Percentiles rank a stretch among this genome's conserved stretches.
Evolutionary conservation across 1,140 invertebrate genomes (phyloP).

Genomic region (Lamellibrachia luymesi): DNA sequence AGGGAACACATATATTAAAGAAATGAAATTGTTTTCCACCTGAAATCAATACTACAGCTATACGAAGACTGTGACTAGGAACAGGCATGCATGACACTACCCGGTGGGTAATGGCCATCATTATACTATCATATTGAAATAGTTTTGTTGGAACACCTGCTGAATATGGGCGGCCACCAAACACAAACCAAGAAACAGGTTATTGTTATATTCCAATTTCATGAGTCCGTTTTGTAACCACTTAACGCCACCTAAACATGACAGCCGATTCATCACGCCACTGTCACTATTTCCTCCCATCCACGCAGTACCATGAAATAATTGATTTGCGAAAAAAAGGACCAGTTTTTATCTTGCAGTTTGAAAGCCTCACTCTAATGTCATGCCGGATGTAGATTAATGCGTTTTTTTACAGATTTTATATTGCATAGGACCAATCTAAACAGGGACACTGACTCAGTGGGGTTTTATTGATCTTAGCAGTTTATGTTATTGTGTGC

Average conservation of each 20-base stretch:
- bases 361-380: neutral
- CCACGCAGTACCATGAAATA: neutral
- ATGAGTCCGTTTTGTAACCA: neutral
- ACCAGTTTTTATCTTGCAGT: neutral
- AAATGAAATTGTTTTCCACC: neutral
- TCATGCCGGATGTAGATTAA: conserved; percentile 4
- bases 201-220: neutral
- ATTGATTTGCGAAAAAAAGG: neutral
- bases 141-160: neutral
- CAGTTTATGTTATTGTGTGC: neutral
- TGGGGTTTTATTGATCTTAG: neutral
- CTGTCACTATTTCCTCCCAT: neutral
- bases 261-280: neutral
- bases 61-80: neutral
- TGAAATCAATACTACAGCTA: neutral
- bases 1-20: neutral
- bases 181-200: neutral
- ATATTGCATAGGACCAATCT: neutral
- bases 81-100: neutral
- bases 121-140: neutral
- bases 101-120: neutral
- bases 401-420: neutral
- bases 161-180: neutral
- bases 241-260: neutral
- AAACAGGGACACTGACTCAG: neutral